phyloP scores from a whole-genome alignment of 2,797 vertebrate species.

The Balearica regulorum region DNA sequence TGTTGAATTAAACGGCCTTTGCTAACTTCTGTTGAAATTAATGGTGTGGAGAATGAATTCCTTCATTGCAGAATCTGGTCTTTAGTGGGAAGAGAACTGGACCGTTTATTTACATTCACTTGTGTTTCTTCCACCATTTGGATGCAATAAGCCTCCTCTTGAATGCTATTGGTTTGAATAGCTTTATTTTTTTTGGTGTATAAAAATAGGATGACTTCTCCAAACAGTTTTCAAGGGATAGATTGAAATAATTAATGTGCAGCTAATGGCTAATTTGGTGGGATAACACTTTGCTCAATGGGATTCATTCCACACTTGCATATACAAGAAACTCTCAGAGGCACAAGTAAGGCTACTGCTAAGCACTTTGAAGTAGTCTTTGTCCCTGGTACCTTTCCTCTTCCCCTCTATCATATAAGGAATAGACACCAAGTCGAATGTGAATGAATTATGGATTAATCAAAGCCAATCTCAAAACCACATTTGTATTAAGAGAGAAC shows the following conservation, averaged over 20 bases:
- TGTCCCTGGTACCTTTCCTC: neutral
- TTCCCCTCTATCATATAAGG: neutral
- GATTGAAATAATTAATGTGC: neutral
- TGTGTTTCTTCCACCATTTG: neutral
- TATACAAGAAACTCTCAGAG: fast-evolving
- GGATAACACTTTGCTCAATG: neutral
- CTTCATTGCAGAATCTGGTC: neutral
- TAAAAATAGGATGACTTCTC: neutral
- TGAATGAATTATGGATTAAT: neutral
- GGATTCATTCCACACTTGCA: neutral
- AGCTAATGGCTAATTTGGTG: neutral
- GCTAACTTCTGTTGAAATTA: neutral
- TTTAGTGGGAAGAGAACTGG: neutral
- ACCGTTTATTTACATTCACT: neutral
- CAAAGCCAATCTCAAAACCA: neutral
- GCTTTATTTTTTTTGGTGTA: neutral
- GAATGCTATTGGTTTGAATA: neutral
- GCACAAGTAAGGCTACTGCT: neutral
- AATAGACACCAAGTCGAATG: neutral
- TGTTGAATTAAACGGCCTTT: neutral
- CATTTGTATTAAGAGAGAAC: neutral
- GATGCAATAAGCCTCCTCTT: neutral
- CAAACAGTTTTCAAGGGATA: neutral
- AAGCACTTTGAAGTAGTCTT: neutral
- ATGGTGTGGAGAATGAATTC: neutral